phyloP scores from a whole-genome alignment of 2,888 invertebrate species.

The Auanema sp. region DNA sequence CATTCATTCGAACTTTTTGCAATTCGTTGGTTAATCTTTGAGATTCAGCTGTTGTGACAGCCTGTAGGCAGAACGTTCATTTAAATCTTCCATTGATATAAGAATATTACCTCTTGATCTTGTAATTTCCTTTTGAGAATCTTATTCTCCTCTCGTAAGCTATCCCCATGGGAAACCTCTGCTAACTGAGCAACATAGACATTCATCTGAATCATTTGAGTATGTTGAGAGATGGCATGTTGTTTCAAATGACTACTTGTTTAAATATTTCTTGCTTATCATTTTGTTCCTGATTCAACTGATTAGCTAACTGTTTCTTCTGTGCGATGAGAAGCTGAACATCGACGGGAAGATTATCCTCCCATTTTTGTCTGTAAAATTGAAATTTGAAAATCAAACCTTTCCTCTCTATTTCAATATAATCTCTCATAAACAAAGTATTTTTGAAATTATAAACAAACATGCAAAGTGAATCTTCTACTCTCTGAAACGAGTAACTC shows the following conservation, averaged over 20 bases:
- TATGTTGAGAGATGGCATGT: not conserved
- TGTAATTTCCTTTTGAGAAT: slow-evolving; percentile 10
- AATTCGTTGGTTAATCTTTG: slow-evolving; percentile 20
- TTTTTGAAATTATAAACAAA: not conserved
- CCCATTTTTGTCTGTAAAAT: slow-evolving; percentile 43
- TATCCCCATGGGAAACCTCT: slow-evolving; percentile 35
- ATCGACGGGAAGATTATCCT: slow-evolving; percentile 54
- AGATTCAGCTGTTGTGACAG: slow-evolving; percentile 16
- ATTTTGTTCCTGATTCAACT: slow-evolving; percentile 57
- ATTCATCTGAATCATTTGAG: slow-evolving; percentile 36
- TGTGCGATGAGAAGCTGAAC: slow-evolving; percentile 52
- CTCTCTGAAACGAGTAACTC: too few relatives aligned
- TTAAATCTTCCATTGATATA: not conserved
- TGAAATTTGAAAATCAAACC: not conserved
- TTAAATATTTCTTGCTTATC: slow-evolving; percentile 61
- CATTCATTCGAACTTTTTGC: slow-evolving; percentile 10
- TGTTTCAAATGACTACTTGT: slow-evolving; percentile 41
- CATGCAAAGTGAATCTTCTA: too few relatives aligned
- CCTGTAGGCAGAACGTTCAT: not conserved
- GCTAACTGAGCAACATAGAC: slow-evolving; percentile 46
- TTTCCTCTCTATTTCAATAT: not conserved
- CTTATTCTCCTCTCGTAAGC: slow-evolving; percentile 28
- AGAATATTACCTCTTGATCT: slow-evolving; percentile 14
- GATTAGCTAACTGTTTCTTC: slow-evolving; percentile 55
- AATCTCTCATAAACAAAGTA: not conserved